A percentile compares a stretch with the other conserved stretches of the same genome.
Evolutionary conservation across 2,797 vertebrate species (phyloP).

Genomic region (Odontamblyopus rebecca): DNA sequence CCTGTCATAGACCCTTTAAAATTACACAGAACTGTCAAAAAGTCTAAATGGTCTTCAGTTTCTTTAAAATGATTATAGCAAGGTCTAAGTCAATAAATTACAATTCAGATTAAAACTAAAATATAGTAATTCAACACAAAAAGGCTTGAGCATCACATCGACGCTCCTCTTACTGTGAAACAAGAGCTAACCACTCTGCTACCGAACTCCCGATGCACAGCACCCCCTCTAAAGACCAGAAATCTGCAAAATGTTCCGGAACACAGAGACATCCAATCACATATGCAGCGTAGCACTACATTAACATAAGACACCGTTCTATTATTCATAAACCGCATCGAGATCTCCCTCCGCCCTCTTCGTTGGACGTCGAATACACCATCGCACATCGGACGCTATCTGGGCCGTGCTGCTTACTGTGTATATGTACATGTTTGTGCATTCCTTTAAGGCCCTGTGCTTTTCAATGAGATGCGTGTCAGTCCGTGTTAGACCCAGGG

Average conservation of each 20-base stretch:
- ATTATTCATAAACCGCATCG: background rate
- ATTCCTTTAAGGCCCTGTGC: conserved; percentile 17
- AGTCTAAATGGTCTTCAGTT: no score
- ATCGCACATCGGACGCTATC: background rate
- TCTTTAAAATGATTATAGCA: no score
- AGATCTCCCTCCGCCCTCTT: background rate
- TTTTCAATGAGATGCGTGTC: conserved; percentile 53
- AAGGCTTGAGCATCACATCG: background rate
- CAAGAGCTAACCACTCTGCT: background rate
- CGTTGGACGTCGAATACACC: background rate
- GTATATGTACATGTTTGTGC: conserved; percentile 10
- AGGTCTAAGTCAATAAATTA: no score
- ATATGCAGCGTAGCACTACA: background rate
- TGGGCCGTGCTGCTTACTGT: conserved; percentile 6
- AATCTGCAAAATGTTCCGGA: background rate
- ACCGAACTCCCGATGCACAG: background rate
- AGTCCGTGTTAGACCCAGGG: conserved; percentile 31
- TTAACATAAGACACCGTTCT: background rate
- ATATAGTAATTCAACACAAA: background rate
- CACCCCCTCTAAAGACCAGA: background rate
- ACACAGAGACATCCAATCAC: background rate
- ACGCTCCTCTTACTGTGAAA: no score
- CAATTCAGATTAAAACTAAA: no score
- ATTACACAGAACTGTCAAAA: no score
- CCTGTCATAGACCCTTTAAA: no score